Percentiles rank a stretch among this genome's conserved stretches.
phyloP scores from a whole-genome alignment of 1,140 invertebrate species.

The Phocides pigmalion region DNA sequence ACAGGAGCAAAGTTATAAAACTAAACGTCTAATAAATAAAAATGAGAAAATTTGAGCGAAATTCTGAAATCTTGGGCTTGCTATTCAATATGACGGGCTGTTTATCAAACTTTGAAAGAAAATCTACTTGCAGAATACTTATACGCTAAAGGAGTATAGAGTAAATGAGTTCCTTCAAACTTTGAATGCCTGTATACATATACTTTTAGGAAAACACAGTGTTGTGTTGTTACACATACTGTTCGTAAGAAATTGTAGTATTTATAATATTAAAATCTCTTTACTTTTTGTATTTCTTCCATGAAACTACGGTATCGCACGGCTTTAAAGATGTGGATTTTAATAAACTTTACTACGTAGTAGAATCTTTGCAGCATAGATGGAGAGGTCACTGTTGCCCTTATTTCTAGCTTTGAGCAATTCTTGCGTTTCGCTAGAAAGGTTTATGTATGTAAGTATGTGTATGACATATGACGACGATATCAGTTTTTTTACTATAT shows the following conservation, averaged over 20 bases:
- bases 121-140: slow-evolving; percentile 26
- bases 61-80: slow-evolving; percentile 15
- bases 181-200: slow-evolving; percentile 2
- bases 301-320: too few relatives aligned
- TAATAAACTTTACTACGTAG: too few relatives aligned
- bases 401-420: too few relatives aligned
- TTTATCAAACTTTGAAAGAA: slow-evolving; percentile 32
- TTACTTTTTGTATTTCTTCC: slow-evolving; percentile 26
- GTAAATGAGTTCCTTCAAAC: slow-evolving; percentile 19
- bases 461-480: too few relatives aligned
- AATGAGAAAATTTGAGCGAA: slow-evolving; percentile 22
- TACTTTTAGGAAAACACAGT: slow-evolving; percentile 1
- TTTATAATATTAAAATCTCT: neutral
- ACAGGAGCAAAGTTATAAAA: slow-evolving; percentile 3
- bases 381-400: too few relatives aligned
- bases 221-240: slow-evolving; percentile 9
- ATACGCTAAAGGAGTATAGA: slow-evolving; percentile 11
- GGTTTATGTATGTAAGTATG: too few relatives aligned
- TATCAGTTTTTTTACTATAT: too few relatives aligned
- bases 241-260: neutral
- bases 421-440: too few relatives aligned
- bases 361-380: too few relatives aligned
- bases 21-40: slow-evolving; percentile 20
- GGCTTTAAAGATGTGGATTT: too few relatives aligned
- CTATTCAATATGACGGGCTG: slow-evolving; percentile 31